phyloP scores from a whole-genome alignment of 2,113 vertebrate species.

The Crotalus horridus region DNA sequence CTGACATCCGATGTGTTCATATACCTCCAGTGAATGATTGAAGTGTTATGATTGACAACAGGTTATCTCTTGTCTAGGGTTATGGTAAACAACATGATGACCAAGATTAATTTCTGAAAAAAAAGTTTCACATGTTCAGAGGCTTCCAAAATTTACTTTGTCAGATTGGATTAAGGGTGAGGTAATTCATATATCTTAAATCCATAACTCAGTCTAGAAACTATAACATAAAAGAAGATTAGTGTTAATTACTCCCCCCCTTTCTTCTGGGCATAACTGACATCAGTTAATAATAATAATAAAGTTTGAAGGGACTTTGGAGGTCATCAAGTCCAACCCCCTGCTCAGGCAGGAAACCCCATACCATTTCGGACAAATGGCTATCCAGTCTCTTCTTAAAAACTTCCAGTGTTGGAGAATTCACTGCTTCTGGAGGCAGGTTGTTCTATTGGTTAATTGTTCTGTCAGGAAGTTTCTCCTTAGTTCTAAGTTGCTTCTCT shows the following conservation, averaged over 20 bases:
- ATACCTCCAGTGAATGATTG: background rate
- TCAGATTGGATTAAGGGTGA: background rate
- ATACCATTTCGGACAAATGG: too few species aligned
- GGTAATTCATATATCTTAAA: background rate
- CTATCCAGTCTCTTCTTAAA: too few species aligned
- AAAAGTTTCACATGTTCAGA: background rate
- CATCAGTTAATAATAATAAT: background rate
- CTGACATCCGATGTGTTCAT: background rate
- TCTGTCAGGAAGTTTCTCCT: too few species aligned
- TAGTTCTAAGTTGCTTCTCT: too few species aligned
- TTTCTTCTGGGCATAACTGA: background rate
- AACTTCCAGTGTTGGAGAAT: too few species aligned
- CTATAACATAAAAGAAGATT: background rate
- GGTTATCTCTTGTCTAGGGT: background rate
- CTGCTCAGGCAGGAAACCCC: too few species aligned
- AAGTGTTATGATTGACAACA: background rate
- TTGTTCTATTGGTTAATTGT: too few species aligned
- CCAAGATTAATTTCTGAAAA: background rate
- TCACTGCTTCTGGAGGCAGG: too few species aligned
- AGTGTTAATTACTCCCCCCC: background rate
- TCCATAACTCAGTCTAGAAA: background rate
- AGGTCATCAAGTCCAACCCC: too few species aligned
- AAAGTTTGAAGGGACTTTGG: too few species aligned
- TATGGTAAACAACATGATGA: background rate
- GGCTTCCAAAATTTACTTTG: background rate